These are phyloP conservation scores for Nannobrachium achirus DNA, from an alignment of 2,113 vertebrate species.

Conservation along the genomic window DNA sequence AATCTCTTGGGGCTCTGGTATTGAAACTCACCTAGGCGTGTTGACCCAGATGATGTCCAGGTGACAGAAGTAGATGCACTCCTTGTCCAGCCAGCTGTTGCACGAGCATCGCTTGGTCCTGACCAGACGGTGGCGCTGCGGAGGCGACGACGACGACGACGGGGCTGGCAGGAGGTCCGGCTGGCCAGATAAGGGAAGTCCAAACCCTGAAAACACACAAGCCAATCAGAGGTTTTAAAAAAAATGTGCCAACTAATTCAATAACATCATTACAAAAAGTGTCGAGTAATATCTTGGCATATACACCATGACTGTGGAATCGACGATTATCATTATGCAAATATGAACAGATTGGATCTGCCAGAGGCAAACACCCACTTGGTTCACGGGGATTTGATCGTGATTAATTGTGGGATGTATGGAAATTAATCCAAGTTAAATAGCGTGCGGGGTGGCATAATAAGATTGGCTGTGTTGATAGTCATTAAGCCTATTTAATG, in stretches of 20 bases:
- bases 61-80: constrained; percentile 98
- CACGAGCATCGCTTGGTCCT: constrained; percentile 92
- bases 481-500: neutral
- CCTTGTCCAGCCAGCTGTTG: constrained; percentile 91
- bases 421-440: constrained; percentile 28
- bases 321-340: constrained; percentile 8
- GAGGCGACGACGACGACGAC: neutral
- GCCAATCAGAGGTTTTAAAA: neutral
- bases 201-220: constrained; percentile 71
- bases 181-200: constrained; percentile 62
- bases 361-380: constrained; percentile 25
- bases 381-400: neutral
- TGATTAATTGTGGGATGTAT: neutral
- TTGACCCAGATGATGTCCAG: constrained; percentile 98
- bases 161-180: constrained; percentile 21
- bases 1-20: neutral
- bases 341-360: constrained; percentile 9
- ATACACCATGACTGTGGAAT: neutral
- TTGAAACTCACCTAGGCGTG: constrained; percentile 86
- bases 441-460: neutral
- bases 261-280: constrained; percentile 19
- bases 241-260: neutral
- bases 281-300: constrained; percentile 11
- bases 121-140: constrained; percentile 42
- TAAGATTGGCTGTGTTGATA: neutral